Conservation (phyloP, 2,888 invertebrate species). For the Athripsodes cinereus region DNA sequence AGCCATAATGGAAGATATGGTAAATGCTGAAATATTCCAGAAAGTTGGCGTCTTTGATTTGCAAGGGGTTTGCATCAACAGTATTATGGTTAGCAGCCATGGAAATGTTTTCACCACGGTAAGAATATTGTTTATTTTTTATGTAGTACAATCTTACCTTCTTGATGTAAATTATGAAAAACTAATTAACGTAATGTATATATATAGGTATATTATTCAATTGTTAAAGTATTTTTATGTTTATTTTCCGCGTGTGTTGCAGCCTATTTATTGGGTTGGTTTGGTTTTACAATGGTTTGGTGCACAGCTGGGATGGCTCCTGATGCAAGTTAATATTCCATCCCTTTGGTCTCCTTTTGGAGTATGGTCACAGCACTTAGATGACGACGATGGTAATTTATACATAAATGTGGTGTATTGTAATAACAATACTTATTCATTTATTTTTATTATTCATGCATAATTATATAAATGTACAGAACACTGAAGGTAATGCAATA, state of each 20-base stretch:
- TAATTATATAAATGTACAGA: no score
- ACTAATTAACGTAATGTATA: no score
- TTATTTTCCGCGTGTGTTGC: no score
- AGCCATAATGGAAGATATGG: slow-evolving; percentile 69
- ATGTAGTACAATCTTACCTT: background rate
- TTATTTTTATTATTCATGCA: no score
- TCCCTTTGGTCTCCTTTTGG: slow-evolving; percentile 23
- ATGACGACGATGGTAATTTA: slow-evolving; percentile 38
- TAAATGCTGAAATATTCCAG: slow-evolving; percentile 65
- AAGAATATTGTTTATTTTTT: slow-evolving; percentile 24
- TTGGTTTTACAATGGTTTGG: slow-evolving; percentile 41
- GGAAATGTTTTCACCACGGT: slow-evolving; percentile 36
- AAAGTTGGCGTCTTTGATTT: slow-evolving; percentile 77
- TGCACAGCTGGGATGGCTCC: slow-evolving; percentile 36
- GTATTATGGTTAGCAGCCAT: slow-evolving; percentile 35
- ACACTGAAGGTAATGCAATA: no score
- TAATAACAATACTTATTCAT: no score
- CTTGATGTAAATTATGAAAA: no score
- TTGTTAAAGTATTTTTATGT: background rate
- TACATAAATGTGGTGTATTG: no score
- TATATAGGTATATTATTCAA: no score
- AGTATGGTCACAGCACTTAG: slow-evolving; percentile 11
- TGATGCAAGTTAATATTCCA: slow-evolving; percentile 29
- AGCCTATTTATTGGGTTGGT: slow-evolving; percentile 41
- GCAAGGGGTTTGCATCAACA: slow-evolving; percentile 67